Evolutionary conservation across 2,888 invertebrate species (phyloP).

Genomic region (Brachylomia viminalis): DNA sequence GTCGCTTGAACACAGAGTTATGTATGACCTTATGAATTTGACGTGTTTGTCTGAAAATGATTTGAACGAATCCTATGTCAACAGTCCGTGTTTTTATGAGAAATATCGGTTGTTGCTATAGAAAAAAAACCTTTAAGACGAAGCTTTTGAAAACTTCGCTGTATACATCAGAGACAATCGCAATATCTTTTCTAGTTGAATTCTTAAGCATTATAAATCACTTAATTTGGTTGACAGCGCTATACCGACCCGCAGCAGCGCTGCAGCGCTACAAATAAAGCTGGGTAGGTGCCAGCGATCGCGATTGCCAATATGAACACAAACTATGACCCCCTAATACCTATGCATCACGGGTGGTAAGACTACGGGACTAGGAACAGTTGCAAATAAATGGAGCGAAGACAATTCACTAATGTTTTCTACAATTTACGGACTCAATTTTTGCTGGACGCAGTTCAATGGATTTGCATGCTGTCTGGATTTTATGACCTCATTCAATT

Average conservation of each 20-base stretch:
- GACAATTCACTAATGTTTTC: conserved; percentile 56
- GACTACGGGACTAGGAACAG: conserved; percentile 25
- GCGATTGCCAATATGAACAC: conserved; percentile 56
- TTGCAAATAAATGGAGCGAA: conserved; percentile 52
- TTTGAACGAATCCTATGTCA: conserved; percentile 14
- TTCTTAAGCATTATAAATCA: conserved; percentile 47
- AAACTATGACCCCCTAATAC: conserved; percentile 49
- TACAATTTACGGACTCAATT: conserved; percentile 40
- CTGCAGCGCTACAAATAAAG: conserved; percentile 57
- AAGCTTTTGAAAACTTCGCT: neutral
- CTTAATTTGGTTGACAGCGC: conserved; percentile 52
- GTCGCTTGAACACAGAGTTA: conserved; percentile 24
- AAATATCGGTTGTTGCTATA: no score
- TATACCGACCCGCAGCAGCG: conserved; percentile 49
- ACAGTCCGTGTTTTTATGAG: neutral
- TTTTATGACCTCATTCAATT: conserved; percentile 47
- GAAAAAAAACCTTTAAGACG: neutral
- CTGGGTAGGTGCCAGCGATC: conserved; percentile 59
- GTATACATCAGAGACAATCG: conserved; percentile 22
- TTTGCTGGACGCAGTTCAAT: conserved; percentile 35
- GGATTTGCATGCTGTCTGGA: conserved; percentile 36
- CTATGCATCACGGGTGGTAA: conserved; percentile 49
- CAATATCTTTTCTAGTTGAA: conserved; percentile 38
- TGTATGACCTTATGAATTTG: conserved; percentile 21
- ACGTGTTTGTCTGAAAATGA: conserved; percentile 11